phyloP scores from a whole-genome alignment of 2,888 invertebrate species.

The Crematogaster levior region DNA sequence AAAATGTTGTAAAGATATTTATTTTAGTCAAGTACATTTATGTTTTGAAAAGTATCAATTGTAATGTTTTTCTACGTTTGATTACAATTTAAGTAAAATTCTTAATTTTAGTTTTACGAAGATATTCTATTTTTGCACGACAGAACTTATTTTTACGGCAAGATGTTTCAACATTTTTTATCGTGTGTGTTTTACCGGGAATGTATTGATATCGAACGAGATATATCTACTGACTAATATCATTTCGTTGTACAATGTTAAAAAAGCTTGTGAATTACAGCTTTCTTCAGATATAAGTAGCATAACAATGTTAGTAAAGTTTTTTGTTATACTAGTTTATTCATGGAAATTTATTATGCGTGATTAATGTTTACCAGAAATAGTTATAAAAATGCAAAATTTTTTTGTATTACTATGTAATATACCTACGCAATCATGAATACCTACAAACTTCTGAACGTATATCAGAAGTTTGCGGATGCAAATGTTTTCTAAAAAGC shows the following conservation, averaged over 20 bases:
- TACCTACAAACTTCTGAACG: too few species aligned
- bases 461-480: slow-evolving; percentile 9
- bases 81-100: neutral
- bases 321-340: too few species aligned
- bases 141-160: neutral
- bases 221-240: neutral
- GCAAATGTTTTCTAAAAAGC: slow-evolving; percentile 28
- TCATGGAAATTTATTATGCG: too few species aligned
- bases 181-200: neutral
- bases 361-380: neutral
- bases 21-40: neutral
- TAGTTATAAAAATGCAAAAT: neutral
- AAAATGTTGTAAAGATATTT: neutral
- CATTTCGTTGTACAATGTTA: neutral
- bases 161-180: slow-evolving; percentile 13
- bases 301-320: neutral
- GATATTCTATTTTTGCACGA: slow-evolving; percentile 1
- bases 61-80: neutral
- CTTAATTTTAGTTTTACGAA: neutral
- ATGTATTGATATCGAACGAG: slow-evolving; percentile 7
- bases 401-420: neutral
- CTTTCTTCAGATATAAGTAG: neutral
- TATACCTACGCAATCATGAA: neutral
- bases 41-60: neutral
- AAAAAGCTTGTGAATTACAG: neutral